These are phyloP conservation scores for Hypotaenidia okinawae DNA, from an alignment of 2,797 vertebrate species.

Conservation along the genomic window DNA sequence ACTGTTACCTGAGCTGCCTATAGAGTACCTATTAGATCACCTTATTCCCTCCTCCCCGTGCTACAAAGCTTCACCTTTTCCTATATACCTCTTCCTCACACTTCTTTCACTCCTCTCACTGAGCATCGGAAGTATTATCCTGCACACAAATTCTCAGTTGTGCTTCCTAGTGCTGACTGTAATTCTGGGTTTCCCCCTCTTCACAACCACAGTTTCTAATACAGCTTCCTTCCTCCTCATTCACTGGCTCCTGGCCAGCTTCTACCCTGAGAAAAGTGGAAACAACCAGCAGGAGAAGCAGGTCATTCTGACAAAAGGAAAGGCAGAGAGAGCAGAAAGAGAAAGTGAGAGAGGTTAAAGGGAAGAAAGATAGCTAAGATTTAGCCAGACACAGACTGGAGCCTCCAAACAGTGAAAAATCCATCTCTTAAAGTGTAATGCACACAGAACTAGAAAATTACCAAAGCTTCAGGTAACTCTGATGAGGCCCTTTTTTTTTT, in stretches of 20 bases:
- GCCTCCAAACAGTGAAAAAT: not conserved
- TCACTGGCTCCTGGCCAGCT: conserved; percentile 53
- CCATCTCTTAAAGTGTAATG: not conserved
- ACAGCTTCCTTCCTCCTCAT: conserved; percentile 12
- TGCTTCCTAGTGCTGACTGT: not conserved
- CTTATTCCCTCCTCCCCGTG: not conserved
- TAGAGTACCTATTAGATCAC: not conserved
- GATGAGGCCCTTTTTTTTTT: not conserved
- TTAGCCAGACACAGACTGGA: not conserved
- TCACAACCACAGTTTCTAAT: not conserved
- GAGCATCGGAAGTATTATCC: not conserved
- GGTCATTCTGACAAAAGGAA: conserved; percentile 58
- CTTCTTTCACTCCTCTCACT: not conserved
- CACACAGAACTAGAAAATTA: not conserved
- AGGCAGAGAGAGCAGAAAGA: conserved; percentile 7
- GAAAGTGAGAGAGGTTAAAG: conserved; percentile 40
- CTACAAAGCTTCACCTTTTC: conserved; percentile 13
- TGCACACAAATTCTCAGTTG: conserved; percentile 6
- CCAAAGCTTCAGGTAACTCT: conserved; percentile 7
- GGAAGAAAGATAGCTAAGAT: not conserved
- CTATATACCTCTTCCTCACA: not conserved
- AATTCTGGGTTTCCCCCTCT: conserved; percentile 1
- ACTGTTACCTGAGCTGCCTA: conserved; percentile 39
- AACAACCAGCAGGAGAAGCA: conserved; percentile 60
- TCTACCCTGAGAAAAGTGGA: conserved; percentile 54